Evolutionary conservation across 2,888 invertebrate genomes (phyloP).

Genomic region (Idaea straminata): DNA sequence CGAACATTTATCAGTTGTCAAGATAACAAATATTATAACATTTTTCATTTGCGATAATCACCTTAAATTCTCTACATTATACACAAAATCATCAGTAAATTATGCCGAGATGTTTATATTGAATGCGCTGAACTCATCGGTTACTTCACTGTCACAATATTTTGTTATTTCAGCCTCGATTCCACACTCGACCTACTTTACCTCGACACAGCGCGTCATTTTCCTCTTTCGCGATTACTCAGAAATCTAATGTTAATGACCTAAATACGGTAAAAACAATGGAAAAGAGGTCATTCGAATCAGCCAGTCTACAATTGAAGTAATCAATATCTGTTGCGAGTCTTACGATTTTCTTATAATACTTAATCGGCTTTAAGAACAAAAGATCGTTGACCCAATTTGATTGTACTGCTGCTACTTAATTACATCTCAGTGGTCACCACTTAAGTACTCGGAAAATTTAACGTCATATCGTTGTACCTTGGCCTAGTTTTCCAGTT

Average conservation of each 20-base stretch:
- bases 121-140: slow-evolving; percentile 32
- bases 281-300: slow-evolving; percentile 28
- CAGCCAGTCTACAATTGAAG: slow-evolving; percentile 24
- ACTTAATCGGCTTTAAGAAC: slow-evolving; percentile 51
- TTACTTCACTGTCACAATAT: slow-evolving; percentile 44
- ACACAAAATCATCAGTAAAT: slow-evolving; percentile 14
- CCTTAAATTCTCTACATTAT: slow-evolving; percentile 18
- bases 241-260: slow-evolving; percentile 70
- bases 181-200: slow-evolving; percentile 58
- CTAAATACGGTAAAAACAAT: slow-evolving; percentile 44
- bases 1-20: background rate
- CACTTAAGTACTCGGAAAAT: slow-evolving; percentile 41
- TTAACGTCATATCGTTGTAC: slow-evolving; percentile 54
- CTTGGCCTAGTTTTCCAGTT: slow-evolving; percentile 56
- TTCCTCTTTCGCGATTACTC: slow-evolving; percentile 58
- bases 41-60: slow-evolving; percentile 3
- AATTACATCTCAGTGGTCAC: slow-evolving; percentile 55
- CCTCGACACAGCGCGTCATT: slow-evolving; percentile 44
- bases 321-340: slow-evolving; percentile 15
- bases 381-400: slow-evolving; percentile 72
- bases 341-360: slow-evolving; percentile 29
- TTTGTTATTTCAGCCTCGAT: slow-evolving; percentile 57
- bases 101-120: slow-evolving; percentile 24
- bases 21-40: background rate
- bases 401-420: slow-evolving; percentile 36